phyloP scores from a whole-genome alignment of 1,140 invertebrate genomes.

The Papilio aristodemus region DNA sequence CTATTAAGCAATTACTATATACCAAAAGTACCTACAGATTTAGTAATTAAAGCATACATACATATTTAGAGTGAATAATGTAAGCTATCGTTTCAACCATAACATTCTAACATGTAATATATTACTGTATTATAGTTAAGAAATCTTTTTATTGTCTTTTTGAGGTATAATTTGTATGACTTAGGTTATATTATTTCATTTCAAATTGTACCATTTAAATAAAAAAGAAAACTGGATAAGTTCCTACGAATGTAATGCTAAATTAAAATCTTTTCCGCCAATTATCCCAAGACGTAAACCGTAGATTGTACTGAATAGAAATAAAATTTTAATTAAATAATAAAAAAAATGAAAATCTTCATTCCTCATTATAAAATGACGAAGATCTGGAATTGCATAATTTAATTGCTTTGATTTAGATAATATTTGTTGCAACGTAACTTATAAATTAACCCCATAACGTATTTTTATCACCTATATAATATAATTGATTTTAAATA shows the following conservation, averaged over 20 bases:
- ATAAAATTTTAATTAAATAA: not conserved
- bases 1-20: conserved; percentile 71
- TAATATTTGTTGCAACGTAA: conserved; percentile 4
- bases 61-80: conserved; percentile 43
- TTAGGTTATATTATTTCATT: not conserved
- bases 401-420: conserved; percentile 14
- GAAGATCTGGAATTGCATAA: conserved; percentile 9
- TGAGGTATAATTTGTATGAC: not conserved
- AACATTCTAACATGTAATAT: not conserved
- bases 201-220: conserved; percentile 1
- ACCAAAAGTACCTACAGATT: conserved; percentile 69
- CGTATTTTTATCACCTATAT: conserved; percentile 15
- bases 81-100: conserved; percentile 29
- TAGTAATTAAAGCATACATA: conserved; percentile 42
- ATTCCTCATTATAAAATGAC: not conserved
- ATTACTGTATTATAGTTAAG: too few species aligned
- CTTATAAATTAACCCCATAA: conserved; percentile 4
- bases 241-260: conserved; percentile 25
- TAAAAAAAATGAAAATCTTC: not conserved
- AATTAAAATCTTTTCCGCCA: not conserved
- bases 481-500: conserved; percentile 15
- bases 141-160: not conserved
- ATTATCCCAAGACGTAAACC: not conserved
- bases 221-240: conserved; percentile 5
- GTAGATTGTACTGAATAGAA: conserved; percentile 1